Conservation (phyloP, 2,113 vertebrate genomes). For the Nesogale talazaci region DNA sequence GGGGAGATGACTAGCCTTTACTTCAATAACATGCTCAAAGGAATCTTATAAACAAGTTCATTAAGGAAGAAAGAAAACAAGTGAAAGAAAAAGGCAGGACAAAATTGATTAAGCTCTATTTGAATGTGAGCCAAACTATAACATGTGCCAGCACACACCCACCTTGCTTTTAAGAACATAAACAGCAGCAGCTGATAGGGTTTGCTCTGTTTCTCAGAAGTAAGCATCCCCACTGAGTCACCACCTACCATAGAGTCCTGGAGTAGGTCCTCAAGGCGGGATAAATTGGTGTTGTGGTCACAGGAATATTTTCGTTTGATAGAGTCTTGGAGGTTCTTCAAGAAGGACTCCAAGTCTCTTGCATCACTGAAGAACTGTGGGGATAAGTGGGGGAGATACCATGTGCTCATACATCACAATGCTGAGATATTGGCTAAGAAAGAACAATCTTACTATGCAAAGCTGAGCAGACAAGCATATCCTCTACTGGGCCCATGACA, state of each 20-base stretch:
- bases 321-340: slow-evolving; percentile 95
- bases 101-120: slow-evolving; percentile 35
- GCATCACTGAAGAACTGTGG: slow-evolving; percentile 94
- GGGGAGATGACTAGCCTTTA: background rate
- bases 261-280: slow-evolving; percentile 96
- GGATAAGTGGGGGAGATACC: background rate
- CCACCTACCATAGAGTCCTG: slow-evolving; percentile 98
- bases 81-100: background rate
- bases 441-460: background rate
- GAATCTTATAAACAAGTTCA: slow-evolving; percentile 43
- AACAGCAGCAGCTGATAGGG: slow-evolving; percentile 51
- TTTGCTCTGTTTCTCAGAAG: slow-evolving; percentile 65
- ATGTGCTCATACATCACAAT: background rate
- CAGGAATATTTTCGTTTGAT: slow-evolving; percentile 98
- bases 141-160: background rate
- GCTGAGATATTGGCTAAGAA: background rate
- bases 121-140: background rate
- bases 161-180: slow-evolving; percentile 65
- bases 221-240: slow-evolving; percentile 45
- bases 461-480: background rate
- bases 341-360: slow-evolving; percentile 93
- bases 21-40: background rate
- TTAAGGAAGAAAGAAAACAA: slow-evolving; percentile 48
- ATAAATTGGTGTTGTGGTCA: slow-evolving; percentile 93
- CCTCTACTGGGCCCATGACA: background rate